Conservation (phyloP, 2,797 vertebrate genomes). For the Enoplosus armatus region DNA sequence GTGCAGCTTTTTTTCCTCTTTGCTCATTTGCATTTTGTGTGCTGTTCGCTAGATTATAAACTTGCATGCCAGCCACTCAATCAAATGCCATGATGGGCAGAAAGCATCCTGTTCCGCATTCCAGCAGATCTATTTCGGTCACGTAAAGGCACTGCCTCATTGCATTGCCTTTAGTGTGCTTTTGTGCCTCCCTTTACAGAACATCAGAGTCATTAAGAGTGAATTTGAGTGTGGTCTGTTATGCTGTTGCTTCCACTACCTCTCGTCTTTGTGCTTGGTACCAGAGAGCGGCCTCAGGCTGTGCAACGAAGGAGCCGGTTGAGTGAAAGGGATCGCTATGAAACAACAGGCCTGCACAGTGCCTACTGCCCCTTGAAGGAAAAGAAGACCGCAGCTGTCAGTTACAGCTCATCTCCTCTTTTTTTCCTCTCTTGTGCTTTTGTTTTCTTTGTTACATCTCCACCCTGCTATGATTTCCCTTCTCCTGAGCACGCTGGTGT, state of each 20-base stretch:
- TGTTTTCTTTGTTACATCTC: constrained; percentile 27
- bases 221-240: constrained; percentile 25
- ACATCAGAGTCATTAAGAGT: constrained; percentile 33
- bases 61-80: constrained; percentile 29
- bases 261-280: constrained; percentile 39
- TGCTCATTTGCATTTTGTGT: constrained; percentile 38
- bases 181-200: constrained; percentile 40
- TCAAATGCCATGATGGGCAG: constrained; percentile 14
- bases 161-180: constrained; percentile 27
- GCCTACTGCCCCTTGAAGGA: constrained; percentile 13
- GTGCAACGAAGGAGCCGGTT: constrained; percentile 16
- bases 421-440: neutral
- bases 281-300: constrained; percentile 48
- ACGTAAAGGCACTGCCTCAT: constrained; percentile 30
- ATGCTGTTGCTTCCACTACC: constrained; percentile 20
- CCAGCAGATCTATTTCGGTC: constrained; percentile 62
- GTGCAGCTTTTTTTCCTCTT: constrained; percentile 16
- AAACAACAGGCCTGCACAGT: constrained; percentile 21
- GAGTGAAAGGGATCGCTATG: constrained; percentile 35
- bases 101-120: constrained; percentile 58
- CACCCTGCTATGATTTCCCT: constrained; percentile 1
- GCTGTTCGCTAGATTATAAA: constrained; percentile 51
- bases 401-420: constrained; percentile 8
- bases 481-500: constrained; percentile 3
- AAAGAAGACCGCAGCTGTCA: constrained; percentile 29